Evolutionary conservation across 2,797 vertebrate species (phyloP), one percentile per base, ranked within the genome.

Genomic region (Lacerta viridis): DNA sequence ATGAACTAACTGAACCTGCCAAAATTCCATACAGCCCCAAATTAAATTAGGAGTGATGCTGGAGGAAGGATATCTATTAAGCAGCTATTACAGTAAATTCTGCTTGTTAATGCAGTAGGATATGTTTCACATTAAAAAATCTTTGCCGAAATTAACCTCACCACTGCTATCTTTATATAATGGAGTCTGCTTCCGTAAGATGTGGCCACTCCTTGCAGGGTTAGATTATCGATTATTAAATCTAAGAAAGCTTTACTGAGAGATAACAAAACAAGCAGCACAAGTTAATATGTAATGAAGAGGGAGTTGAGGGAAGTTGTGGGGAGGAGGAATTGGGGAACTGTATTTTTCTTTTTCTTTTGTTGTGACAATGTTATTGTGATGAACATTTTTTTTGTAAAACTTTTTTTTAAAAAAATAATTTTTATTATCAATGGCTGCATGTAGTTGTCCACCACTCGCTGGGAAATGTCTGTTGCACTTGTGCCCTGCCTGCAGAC

Each of bases 51-150:
- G 11, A 27, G 17, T 13, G 11, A 69, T 36, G 9, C 36, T 78
- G 46, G 77, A 41, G 46, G 33, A 79, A 61, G 15, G 43, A n/a
- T 81, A n/a, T 25, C 27, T n/a, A 71, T 43, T 13, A 87, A 71
- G 8, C 64, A 71, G 18, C 17, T 86, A 18, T 25, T 15, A 25
- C 36, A 76, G 27, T 0, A 0, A 41, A 10, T 23, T 85, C 50
- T 10, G 11, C 4, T 18, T 83, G 27, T 69, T 76, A 46, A 36
- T 75, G 55, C 4, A 75, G 20, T 18, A 10, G 59, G 11, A 36
- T 59, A 64, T 64, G 29, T 64, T 72, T 74, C 39, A 82, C 25
- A 7, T 0, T 0, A 0, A 0, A 81, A 43, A 6, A 23, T 23
- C 20, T 61, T 41, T 82, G 39, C 55, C 75, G 2, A 75, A 41